A percentile compares a stretch with the other conserved stretches of the same genome.
Conservation (phyloP, 30 jellyfish, hydroid and myxozoan genomes). For the Cassiopea andromeda region DNA sequence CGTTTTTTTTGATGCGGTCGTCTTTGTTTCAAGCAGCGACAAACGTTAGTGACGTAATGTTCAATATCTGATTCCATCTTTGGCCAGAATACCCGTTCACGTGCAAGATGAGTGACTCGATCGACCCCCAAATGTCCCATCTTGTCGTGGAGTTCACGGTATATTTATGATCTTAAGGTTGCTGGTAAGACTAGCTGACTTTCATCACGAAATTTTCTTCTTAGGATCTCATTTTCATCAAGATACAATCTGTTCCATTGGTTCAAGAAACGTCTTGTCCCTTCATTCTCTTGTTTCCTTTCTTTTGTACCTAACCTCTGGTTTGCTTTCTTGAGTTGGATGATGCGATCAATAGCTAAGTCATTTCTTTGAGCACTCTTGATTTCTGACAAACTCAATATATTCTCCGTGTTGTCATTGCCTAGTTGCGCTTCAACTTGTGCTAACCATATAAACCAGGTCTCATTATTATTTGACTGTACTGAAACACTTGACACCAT, state of each 20-base stretch:
- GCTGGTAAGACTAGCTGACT: constrained; percentile 1
- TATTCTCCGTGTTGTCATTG: neutral
- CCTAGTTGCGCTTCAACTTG: neutral
- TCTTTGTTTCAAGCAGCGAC: constrained; percentile 49
- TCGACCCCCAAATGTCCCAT: constrained; percentile 74
- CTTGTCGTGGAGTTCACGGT: constrained; percentile 43
- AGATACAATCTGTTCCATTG: constrained; percentile 29
- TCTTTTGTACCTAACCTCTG: constrained; percentile 9
- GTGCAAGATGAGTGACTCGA: constrained; percentile 51
- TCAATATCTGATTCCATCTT: constrained; percentile 56
- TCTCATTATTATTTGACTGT: neutral
- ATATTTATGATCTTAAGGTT: constrained; percentile 9
- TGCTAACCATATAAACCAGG: neutral
- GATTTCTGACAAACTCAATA: neutral
- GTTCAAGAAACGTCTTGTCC: constrained; percentile 13
- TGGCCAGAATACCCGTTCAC: constrained; percentile 71
- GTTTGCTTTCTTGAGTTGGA: neutral
- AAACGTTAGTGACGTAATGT: constrained; percentile 21
- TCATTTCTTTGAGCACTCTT: neutral
- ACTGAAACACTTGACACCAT: neutral
- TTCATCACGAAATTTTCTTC: constrained; percentile 14
- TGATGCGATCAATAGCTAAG: neutral
- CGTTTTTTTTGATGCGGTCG: constrained; percentile 22
- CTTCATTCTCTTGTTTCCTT: constrained; percentile 7
- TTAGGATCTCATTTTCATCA: constrained; percentile 28